Percentiles rank a stretch among this genome's conserved stretches.
phyloP scores from a whole-genome alignment of 1,140 invertebrate genomes.

The Atta colombica region DNA sequence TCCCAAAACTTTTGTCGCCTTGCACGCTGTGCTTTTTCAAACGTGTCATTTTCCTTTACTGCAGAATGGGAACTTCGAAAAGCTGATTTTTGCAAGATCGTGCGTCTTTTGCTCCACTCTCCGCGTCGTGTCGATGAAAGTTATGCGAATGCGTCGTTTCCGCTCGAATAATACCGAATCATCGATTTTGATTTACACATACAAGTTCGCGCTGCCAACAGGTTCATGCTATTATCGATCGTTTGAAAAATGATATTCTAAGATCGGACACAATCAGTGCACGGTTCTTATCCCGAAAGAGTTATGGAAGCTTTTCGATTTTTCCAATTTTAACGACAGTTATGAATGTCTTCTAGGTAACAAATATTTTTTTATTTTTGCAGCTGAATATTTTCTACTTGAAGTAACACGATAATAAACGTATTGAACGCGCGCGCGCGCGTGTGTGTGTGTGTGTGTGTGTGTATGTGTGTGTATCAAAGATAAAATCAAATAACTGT shows the following conservation, averaged over 20 bases:
- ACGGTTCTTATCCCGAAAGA: slow-evolving; percentile 11
- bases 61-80: background rate
- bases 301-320: slow-evolving; percentile 29
- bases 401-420: background rate
- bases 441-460: too few relatives aligned
- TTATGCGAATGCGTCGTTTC: slow-evolving; percentile 2
- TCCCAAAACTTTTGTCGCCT: slow-evolving; percentile 42
- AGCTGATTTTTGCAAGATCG: slow-evolving; percentile 35
- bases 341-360: slow-evolving; percentile 1
- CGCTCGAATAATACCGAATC: slow-evolving; percentile 32
- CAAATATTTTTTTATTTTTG: slow-evolving; percentile 8
- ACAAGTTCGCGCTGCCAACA: background rate
- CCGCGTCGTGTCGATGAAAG: slow-evolving; percentile 10
- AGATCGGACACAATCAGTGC: slow-evolving; percentile 8
- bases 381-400: background rate
- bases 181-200: slow-evolving; percentile 45
- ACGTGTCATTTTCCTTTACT: slow-evolving; percentile 6
- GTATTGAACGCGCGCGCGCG: background rate
- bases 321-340: slow-evolving; percentile 21
- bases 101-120: background rate
- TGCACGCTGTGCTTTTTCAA: background rate
- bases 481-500: too few relatives aligned
- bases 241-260: slow-evolving; percentile 52
- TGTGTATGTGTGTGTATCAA: too few relatives aligned
- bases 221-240: slow-evolving; percentile 16